Conservation (phyloP, 1,140 invertebrate genomes). For the Sarcophaga bullata region DNA sequence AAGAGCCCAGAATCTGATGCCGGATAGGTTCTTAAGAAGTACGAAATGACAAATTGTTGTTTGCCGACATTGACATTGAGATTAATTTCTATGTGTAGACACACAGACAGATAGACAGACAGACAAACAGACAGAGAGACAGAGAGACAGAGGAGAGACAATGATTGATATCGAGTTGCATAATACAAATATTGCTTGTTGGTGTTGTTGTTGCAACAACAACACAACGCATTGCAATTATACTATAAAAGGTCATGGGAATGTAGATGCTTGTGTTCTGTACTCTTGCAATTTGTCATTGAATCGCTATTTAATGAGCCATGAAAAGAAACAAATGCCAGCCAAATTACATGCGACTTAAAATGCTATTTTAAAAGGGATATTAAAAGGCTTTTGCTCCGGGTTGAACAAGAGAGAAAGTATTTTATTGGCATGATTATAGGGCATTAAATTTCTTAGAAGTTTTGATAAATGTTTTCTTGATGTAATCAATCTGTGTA, state of each 20-base stretch:
- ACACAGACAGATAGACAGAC: not conserved
- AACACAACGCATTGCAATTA: not conserved
- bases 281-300: not conserved
- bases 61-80: conserved; percentile 5
- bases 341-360: too few relatives aligned
- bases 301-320: too few relatives aligned
- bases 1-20: not conserved
- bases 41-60: conserved; percentile 4
- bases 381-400: too few relatives aligned
- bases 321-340: too few relatives aligned
- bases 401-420: too few relatives aligned
- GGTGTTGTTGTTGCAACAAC: not conserved
- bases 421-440: too few relatives aligned
- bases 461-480: too few relatives aligned
- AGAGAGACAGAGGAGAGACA: not conserved
- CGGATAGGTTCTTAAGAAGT: not conserved
- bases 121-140: not conserved
- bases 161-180: conserved; percentile 13
- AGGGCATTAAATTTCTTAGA: too few relatives aligned
- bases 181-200: not conserved
- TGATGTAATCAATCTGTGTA: too few relatives aligned
- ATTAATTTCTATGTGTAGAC: conserved; percentile 18
- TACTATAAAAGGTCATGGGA: not conserved
- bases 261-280: not conserved
- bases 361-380: too few relatives aligned